Percentiles rank a stretch among this genome's conserved stretches.
These are phyloP conservation scores for Caloenas nicobarica DNA, from an alignment of 2,113 vertebrate species.

Conservation along the genomic window DNA sequence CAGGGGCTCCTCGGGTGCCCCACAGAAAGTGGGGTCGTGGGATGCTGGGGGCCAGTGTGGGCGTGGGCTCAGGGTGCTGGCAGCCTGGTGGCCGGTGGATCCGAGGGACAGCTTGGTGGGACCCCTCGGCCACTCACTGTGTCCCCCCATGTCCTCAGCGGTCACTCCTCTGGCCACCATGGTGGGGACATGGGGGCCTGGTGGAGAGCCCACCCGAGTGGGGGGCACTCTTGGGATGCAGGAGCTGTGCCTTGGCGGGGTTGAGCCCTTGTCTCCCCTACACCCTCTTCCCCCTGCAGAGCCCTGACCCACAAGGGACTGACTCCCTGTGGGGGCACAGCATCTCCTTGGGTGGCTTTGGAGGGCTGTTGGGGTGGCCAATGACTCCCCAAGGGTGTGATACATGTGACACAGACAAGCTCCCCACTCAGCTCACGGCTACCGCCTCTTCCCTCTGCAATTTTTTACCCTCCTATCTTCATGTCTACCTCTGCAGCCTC, in stretches of 20 bases:
- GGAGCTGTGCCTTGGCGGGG: not conserved
- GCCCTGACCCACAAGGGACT: not conserved
- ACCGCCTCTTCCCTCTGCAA: slow-evolving; percentile 28
- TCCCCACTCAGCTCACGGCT: not conserved
- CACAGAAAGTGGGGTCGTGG: not conserved
- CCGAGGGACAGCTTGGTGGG: not conserved
- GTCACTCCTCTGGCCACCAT: not conserved
- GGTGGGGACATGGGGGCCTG: not conserved
- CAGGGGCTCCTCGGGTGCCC: not conserved
- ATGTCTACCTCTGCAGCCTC: slow-evolving; percentile 55
- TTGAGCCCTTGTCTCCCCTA: not conserved
- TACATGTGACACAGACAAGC: not conserved
- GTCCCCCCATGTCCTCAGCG: not conserved
- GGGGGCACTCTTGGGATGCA: not conserved
- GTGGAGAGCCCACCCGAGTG: not conserved
- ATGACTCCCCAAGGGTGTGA: not conserved
- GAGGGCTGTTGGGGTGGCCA: not conserved
- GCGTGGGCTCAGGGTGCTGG: not conserved
- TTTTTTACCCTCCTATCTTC: slow-evolving; percentile 35
- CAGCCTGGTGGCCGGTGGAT: not conserved
- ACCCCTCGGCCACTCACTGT: not conserved
- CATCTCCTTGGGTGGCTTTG: not conserved
- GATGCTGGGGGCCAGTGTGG: not conserved
- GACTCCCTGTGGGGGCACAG: not conserved
- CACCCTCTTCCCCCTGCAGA: not conserved